Base-by-base conservation (phyloP, 2,888 invertebrate genomes). In the Aphelenchoides bicaudatus region DNA sequence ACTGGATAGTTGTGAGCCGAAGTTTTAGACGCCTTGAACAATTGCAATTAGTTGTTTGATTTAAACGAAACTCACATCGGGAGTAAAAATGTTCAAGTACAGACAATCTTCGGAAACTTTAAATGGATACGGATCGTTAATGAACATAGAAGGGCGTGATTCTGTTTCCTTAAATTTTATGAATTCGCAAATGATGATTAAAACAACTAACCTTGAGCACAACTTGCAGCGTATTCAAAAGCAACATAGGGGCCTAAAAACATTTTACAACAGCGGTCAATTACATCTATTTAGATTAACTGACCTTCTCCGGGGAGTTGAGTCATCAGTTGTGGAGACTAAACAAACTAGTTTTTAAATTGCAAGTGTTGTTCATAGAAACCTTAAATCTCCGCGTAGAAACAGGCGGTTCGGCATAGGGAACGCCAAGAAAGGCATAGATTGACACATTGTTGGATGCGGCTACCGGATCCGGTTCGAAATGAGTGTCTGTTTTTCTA, bases 21-120 rank as follows among this genome's bases (percentile, higher is more conserved):
- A 13, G 65, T 56, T 52, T 62, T 66, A 0, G 72, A 72, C 2
- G 70, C 66, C 74, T n/a, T 43, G 23, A 43, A 43, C 23, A 25
- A 25, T 21, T 21, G 10, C 8, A 43, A 34, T 34, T 10, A 34
- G n/a, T n/a, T 10, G n/a, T 10, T n/a, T 6, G 23, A 43, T 8
- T 21, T 6, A 25, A 43, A 19, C 21, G 43, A 8, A 6, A 2
- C 70, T 61, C 57, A 81, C 81, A 80, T 87, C 86, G 3, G 93
- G 93, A 0, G 90, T 88, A 80, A 87, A 94, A 55, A 94, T 85
- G 79, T 94, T 94, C 56, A 94, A 83, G 79, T 93, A 94, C 0
- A 94, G 84, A 72, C 94, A 94, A 78, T 94, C 93, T 81, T 94
- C 94, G 73, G 91, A 88, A 82, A 91, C 88, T 72, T 88, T 88